These are phyloP conservation scores for Colletes gigas DNA, from an alignment of 1,140 invertebrate species.

Conservation along the genomic window DNA sequence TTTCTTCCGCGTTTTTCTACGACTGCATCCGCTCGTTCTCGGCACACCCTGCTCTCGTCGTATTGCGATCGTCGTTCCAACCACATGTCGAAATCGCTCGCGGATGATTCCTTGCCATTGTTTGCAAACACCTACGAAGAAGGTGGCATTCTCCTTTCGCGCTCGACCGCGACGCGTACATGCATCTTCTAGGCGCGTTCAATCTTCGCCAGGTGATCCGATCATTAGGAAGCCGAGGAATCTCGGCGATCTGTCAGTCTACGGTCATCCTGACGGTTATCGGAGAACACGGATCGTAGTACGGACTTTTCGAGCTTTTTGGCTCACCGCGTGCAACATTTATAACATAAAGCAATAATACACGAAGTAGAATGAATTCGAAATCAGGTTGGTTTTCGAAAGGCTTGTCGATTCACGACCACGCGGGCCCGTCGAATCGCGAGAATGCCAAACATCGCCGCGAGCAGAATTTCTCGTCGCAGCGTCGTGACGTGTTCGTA, in stretches of 20 bases:
- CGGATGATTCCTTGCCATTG: constrained; percentile 61
- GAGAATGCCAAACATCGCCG: not conserved
- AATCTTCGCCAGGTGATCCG: constrained; percentile 48
- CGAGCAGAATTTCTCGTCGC: constrained; percentile 11
- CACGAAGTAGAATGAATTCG: not conserved
- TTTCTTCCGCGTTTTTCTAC: constrained; percentile 9
- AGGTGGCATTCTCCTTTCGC: constrained; percentile 38
- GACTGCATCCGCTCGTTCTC: constrained; percentile 39
- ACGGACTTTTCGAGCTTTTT: too few species aligned
- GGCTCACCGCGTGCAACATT: too few species aligned
- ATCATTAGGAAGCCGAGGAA: constrained; percentile 40
- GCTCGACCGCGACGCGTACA: constrained; percentile 25
- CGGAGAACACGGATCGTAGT: not conserved
- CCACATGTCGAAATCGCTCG: constrained; percentile 56
- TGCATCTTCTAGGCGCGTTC: constrained; percentile 16
- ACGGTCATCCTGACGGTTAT: not conserved
- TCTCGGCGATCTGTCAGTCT: constrained; percentile 27
- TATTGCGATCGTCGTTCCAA: constrained; percentile 50
- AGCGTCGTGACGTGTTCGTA: constrained; percentile 11
- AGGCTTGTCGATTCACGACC: not conserved
- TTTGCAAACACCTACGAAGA: constrained; percentile 64
- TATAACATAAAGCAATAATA: not conserved
- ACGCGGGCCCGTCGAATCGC: not conserved
- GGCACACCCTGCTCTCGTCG: constrained; percentile 58
- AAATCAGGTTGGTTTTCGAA: not conserved